Evolutionary conservation across 2,113 vertebrate genomes (phyloP).

Genomic region (Microcebus tavaratra): DNA sequence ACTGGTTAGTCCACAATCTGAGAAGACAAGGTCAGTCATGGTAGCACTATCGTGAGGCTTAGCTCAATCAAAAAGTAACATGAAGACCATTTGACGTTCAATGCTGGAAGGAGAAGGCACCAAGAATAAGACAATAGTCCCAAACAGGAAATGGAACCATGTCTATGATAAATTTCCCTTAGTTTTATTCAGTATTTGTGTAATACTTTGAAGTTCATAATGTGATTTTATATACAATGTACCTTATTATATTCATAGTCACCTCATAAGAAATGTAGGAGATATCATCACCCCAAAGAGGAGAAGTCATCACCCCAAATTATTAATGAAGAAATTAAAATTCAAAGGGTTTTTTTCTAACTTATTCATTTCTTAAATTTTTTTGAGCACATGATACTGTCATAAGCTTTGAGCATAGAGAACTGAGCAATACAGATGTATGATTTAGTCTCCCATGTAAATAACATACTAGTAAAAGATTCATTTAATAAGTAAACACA

Average conservation of each 20-base stretch:
- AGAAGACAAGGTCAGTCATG: background rate
- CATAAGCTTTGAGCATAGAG: background rate
- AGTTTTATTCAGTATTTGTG: background rate
- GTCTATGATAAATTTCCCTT: background rate
- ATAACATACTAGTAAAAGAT: background rate
- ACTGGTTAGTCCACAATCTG: background rate
- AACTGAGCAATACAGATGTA: background rate
- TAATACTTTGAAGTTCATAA: background rate
- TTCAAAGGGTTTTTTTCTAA: background rate
- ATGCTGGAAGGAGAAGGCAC: background rate
- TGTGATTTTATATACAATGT: background rate
- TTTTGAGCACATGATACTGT: background rate
- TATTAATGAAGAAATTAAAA: background rate
- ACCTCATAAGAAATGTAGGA: background rate
- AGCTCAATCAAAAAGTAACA: background rate
- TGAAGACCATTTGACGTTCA: background rate
- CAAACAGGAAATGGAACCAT: background rate
- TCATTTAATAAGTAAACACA: background rate
- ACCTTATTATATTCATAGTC: background rate
- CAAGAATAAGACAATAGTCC: background rate
- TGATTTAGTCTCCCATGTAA: background rate
- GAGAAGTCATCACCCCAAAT: background rate
- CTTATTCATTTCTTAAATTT: background rate
- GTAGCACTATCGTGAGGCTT: background rate
- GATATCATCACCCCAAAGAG: background rate